These are phyloP conservation scores for Andrena flavipes DNA, from an alignment of 2,888 invertebrate species.

Conservation along the genomic window DNA sequence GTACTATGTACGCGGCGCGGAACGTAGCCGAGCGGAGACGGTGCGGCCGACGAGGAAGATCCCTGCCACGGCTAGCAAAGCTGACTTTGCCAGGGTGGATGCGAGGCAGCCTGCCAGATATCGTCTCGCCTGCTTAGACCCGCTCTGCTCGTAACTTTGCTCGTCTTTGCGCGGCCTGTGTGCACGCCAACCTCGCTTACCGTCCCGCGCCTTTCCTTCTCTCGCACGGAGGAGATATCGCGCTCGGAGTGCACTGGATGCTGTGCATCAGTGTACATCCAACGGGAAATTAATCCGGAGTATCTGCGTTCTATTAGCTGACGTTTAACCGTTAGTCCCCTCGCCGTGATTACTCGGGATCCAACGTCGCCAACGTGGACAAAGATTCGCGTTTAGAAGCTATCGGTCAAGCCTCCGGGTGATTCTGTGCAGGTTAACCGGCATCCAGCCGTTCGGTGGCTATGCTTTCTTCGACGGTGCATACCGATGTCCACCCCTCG, in stretches of 20 bases:
- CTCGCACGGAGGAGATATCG: constrained; percentile 34
- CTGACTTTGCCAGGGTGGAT: constrained; percentile 51
- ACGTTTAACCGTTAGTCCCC: too few relatives aligned
- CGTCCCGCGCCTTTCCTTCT: constrained; percentile 5
- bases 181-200: constrained; percentile 1
- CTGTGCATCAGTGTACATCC: neutral
- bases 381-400: too few relatives aligned
- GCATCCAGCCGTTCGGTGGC: neutral
- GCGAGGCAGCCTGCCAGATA: constrained; percentile 57
- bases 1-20: constrained; percentile 46
- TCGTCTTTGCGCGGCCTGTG: constrained; percentile 20
- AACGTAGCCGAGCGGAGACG: constrained; percentile 27
- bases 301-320: too few relatives aligned
- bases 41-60: constrained; percentile 7
- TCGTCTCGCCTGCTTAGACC: constrained; percentile 33
- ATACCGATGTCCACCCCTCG: neutral
- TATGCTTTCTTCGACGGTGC: neutral
- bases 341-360: too few relatives aligned
- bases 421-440: too few relatives aligned
- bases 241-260: neutral
- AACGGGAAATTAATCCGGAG: neutral
- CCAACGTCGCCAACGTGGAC: too few relatives aligned
- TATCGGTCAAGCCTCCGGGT: too few relatives aligned
- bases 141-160: constrained; percentile 45
- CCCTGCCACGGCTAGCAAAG: constrained; percentile 33